phyloP scores from a whole-genome alignment of 2,113 vertebrate genomes.

The Microcebus jonahi region DNA sequence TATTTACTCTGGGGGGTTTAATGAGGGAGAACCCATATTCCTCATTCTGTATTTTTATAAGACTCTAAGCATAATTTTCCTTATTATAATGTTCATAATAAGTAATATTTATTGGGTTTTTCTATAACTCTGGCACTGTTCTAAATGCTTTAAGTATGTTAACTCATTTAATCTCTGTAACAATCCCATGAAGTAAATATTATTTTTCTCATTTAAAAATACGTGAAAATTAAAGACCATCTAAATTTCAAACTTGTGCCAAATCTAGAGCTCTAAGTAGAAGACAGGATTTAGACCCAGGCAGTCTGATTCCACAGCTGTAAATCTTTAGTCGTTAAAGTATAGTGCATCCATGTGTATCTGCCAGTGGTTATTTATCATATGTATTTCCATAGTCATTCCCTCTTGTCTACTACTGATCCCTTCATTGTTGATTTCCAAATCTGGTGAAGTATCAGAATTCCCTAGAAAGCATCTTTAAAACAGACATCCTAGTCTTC shows the following conservation, averaged over 20 bases:
- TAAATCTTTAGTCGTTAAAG: not conserved
- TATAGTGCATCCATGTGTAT: not conserved
- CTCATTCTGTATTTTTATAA: not conserved
- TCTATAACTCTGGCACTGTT: not conserved
- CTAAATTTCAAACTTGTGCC: not conserved
- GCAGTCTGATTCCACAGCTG: not conserved
- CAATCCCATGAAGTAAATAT: not conserved
- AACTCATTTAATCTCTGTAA: not conserved
- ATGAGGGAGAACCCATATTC: not conserved
- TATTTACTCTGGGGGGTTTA: not conserved
- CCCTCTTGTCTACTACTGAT: not conserved
- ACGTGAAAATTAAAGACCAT: not conserved
- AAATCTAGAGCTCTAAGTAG: not conserved
- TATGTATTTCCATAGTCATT: not conserved
- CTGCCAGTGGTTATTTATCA: not conserved
- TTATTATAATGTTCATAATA: not conserved
- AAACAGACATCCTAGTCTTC: not conserved
- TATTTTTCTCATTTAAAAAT: slow-evolving; percentile 33
- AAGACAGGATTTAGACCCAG: not conserved
- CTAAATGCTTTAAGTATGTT: not conserved
- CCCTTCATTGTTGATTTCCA: not conserved
- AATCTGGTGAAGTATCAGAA: not conserved
- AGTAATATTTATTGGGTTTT: not conserved
- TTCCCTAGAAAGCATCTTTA: not conserved
- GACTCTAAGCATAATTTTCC: not conserved